Base-by-base conservation (phyloP, 2,888 invertebrate species). In the Hedya salicella region DNA sequence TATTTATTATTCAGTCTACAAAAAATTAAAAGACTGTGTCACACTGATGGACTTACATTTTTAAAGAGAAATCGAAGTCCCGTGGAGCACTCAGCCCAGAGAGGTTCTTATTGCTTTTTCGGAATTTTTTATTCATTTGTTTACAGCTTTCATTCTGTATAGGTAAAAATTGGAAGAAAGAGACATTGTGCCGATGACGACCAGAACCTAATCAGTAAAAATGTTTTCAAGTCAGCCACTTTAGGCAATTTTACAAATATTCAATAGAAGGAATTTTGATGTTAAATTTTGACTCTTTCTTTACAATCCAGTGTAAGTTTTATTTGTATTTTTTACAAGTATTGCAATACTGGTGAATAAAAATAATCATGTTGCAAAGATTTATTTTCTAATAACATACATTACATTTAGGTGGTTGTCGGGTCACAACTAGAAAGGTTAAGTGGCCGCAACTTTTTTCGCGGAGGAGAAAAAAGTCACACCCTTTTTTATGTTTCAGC, bases 11-110 rank as follows among this genome's bases (percentile, higher is more conserved):
- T 65, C 65, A 65, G 17, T 60, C 19, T 46, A 60, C 54, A 73
- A 75, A 74, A 74, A 72, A 75, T 72, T 64, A 77, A 78, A 76
- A 73, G 66, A 61, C 71, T 46, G 69, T 72, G 76, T 78, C 75
- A 74, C 73, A 72, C 74, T 77, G 78, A 81, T 80, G 80, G 78
- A 75, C 72, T 74, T 81, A 75, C 78, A 79, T 79, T 75, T 78
- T 79, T 80, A 75, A 81, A 73, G 68, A 75, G 76, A 68, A 72
- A 73, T 77, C 72, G 76, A 77, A 78, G 76, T 74, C 75, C 71
- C 73, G 69, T 68, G 62, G 72, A 72, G 75, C 74, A 75, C 78
- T 81, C 77, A 72, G 74, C 74, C 52, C 60, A 49, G 52, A 53
- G 63, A 71, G 69, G 68, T 68, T 72, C 72, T 73, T 73, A 69